Evolutionary conservation across 2,888 invertebrate species (phyloP).

Genomic region (Nomada goodeniana): DNA sequence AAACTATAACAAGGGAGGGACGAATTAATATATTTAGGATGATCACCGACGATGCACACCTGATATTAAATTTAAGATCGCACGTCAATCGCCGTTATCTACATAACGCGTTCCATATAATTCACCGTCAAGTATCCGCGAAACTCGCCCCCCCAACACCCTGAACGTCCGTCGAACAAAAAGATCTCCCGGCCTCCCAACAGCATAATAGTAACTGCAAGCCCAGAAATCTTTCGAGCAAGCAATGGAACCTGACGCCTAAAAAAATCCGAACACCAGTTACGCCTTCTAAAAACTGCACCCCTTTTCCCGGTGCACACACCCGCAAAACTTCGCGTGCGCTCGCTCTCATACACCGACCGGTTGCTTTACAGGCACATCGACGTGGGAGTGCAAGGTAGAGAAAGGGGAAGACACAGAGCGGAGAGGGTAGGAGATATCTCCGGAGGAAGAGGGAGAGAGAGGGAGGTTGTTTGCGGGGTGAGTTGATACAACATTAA

Average conservation of each 20-base stretch:
- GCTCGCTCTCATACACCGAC: neutral
- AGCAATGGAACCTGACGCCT: conserved; percentile 25
- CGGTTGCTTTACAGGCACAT: conserved; percentile 48
- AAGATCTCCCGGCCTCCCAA: neutral
- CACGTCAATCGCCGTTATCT: too few relatives aligned
- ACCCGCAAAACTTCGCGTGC: conserved; percentile 10
- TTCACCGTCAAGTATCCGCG: too few relatives aligned
- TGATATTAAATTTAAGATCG: too few relatives aligned
- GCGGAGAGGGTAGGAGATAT: neutral
- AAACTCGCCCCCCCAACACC: too few relatives aligned
- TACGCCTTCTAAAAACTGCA: conserved; percentile 47
- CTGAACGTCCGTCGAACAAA: neutral
- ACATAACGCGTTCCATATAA: too few relatives aligned
- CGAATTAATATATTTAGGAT: too few relatives aligned
- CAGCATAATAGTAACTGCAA: conserved; percentile 2
- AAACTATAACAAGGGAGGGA: neutral
- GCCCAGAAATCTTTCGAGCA: conserved; percentile 9
- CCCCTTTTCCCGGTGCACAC: conserved; percentile 9
- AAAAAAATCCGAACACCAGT: conserved; percentile 53
- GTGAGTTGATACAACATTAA: conserved; percentile 81
- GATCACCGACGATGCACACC: too few relatives aligned
- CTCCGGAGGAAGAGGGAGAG: neutral
- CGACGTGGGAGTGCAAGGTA: neutral
- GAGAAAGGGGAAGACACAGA: neutral
- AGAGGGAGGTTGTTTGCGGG: conserved; percentile 75